phyloP scores from a whole-genome alignment of 1,140 invertebrate genomes.

The Hirudo medicinalis region DNA sequence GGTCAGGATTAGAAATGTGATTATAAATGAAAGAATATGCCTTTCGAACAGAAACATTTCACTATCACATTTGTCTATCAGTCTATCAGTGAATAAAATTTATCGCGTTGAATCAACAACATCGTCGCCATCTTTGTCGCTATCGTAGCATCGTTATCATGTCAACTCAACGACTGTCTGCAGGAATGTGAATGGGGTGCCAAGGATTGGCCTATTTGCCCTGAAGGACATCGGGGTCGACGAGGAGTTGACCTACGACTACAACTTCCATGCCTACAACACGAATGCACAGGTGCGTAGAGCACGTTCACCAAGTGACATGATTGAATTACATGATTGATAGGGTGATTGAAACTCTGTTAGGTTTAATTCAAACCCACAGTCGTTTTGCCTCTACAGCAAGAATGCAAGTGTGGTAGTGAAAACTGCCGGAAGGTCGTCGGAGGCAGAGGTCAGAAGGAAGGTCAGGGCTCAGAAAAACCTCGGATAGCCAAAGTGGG shows the following conservation, averaged over 20 bases:
- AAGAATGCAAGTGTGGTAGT: slow-evolving; percentile 66
- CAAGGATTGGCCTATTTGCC: slow-evolving; percentile 87
- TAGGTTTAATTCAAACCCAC: slow-evolving; percentile 2
- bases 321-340: no score
- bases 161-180: no score
- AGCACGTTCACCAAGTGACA: no score
- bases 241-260: slow-evolving; percentile 88
- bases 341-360: background rate
- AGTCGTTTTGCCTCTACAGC: slow-evolving; percentile 26
- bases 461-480: background rate
- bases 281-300: slow-evolving; percentile 57
- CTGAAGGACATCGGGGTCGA: slow-evolving; percentile 66
- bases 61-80: no score
- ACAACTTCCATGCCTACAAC: slow-evolving; percentile 77
- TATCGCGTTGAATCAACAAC: no score
- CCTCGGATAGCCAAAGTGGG: no score
- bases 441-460: slow-evolving; percentile 69
- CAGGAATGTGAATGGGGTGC: slow-evolving; percentile 68
- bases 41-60: no score
- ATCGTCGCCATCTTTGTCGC: no score
- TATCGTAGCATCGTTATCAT: no score
- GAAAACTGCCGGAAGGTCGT: slow-evolving; percentile 79
- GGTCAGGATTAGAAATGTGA: no score
- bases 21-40: no score
- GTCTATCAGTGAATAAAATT: no score